Percentiles rank a stretch among this genome's conserved stretches.
These are phyloP conservation scores for Mola mola DNA, from an alignment of 2,113 vertebrate genomes.

Conservation along the genomic window DNA sequence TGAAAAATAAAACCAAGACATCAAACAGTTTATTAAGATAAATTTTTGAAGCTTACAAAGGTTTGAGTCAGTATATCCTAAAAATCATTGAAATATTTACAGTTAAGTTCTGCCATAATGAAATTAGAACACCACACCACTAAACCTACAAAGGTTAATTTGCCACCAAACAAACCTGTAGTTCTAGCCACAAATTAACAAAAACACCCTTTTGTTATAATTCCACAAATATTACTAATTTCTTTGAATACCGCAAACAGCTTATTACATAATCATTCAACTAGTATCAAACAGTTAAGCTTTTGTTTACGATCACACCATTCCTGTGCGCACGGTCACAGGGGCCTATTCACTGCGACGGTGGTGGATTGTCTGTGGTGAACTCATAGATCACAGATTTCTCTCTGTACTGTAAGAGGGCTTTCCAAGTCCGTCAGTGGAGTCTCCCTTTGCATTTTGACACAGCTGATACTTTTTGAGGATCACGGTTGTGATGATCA, in stretches of 20 bases:
- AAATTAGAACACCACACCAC: conserved; percentile 12
- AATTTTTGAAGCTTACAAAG: conserved; percentile 44
- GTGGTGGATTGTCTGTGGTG: not conserved
- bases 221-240: conserved; percentile 12
- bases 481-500: conserved; percentile 53
- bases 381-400: conserved; percentile 49
- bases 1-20: not conserved
- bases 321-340: too few relatives aligned
- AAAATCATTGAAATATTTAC: conserved; percentile 42
- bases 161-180: conserved; percentile 74
- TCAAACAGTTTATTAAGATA: conserved; percentile 32
- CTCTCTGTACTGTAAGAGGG: conserved; percentile 70
- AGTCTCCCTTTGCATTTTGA: conserved; percentile 54
- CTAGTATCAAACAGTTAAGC: not conserved
- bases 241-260: conserved; percentile 40
- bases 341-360: not conserved
- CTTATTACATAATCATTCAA: conserved; percentile 1
- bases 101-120: conserved; percentile 12
- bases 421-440: conserved; percentile 71
- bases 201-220: not conserved
- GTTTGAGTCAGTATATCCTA: conserved; percentile 27
- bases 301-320: conserved; percentile 2
- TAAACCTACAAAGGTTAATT: conserved; percentile 57
- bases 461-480: conserved; percentile 46
- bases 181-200: not conserved